These are phyloP conservation scores for Falco cherrug DNA, from an alignment of 2,797 vertebrate species.

Conservation along the genomic window DNA sequence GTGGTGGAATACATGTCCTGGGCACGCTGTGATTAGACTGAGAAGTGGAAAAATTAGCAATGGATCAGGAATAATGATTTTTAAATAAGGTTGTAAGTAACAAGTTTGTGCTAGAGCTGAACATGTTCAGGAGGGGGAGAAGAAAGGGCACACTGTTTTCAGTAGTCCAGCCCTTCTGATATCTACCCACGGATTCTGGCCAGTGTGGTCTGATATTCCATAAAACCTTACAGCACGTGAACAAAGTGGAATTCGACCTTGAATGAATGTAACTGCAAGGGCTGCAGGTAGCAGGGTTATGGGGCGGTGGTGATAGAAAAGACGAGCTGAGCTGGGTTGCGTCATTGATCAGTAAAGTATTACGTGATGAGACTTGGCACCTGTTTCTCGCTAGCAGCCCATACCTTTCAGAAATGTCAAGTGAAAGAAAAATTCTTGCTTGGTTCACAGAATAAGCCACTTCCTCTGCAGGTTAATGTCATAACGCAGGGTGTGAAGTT, in stretches of 20 bases:
- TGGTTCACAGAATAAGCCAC: background rate
- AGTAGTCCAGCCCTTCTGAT: background rate
- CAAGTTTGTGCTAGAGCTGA: background rate
- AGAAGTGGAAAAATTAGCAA: background rate
- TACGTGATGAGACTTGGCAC: background rate
- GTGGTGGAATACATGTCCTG: background rate
- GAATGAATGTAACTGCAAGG: accelerated
- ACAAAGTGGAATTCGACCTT: background rate
- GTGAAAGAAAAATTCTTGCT: background rate
- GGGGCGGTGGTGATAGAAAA: background rate
- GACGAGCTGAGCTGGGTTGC: background rate
- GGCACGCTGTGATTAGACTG: background rate
- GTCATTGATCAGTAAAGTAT: background rate
- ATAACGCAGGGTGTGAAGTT: accelerated
- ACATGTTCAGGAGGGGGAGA: accelerated
- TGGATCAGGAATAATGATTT: background rate
- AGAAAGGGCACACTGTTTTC: background rate
- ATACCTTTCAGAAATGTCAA: background rate
- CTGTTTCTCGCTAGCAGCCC: background rate
- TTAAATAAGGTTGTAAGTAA: background rate
- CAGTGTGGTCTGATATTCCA: background rate
- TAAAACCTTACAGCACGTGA: background rate
- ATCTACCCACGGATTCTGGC: accelerated
- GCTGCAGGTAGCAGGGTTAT: background rate
- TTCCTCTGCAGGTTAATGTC: background rate